Evolutionary conservation across 2,797 vertebrate genomes (phyloP).

Genomic region (Sebastes vulpes): DNA sequence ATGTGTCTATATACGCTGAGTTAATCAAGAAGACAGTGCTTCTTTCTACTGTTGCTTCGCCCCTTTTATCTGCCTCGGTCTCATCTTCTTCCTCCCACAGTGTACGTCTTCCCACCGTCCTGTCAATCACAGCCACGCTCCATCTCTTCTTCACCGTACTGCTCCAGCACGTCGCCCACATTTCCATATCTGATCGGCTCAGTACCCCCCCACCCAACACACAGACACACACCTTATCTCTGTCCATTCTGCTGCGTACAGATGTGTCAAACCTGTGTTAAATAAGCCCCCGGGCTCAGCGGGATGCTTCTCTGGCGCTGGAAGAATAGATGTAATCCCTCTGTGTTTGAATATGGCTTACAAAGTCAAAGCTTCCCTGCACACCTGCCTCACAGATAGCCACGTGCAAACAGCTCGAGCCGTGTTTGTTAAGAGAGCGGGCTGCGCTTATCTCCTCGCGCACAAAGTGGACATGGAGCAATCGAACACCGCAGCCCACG

Average conservation of each 20-base stretch:
- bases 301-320: conserved; percentile 52
- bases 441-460: conserved; percentile 54
- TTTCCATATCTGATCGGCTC: conserved; percentile 66
- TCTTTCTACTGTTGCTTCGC: neutral
- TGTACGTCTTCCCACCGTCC: neutral
- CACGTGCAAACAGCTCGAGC: conserved; percentile 48
- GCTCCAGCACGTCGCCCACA: conserved; percentile 10
- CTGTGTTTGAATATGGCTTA: conserved; percentile 74
- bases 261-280: conserved; percentile 54
- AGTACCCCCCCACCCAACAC: neutral
- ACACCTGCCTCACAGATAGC: conserved; percentile 65
- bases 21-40: neutral
- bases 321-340: conserved; percentile 74
- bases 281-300: conserved; percentile 45
- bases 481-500: neutral
- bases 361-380: conserved; percentile 59
- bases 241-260: conserved; percentile 41
- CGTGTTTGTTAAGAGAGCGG: conserved; percentile 4
- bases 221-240: conserved; percentile 53
- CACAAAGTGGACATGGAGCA: conserved; percentile 53
- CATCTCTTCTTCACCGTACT: neutral
- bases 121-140: conserved; percentile 28
- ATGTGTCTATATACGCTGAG: neutral
- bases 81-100: neutral
- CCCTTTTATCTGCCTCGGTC: conserved; percentile 12